Evolutionary conservation across 2,113 vertebrate genomes (phyloP).

Genomic region (Dasyurus viverrinus): DNA sequence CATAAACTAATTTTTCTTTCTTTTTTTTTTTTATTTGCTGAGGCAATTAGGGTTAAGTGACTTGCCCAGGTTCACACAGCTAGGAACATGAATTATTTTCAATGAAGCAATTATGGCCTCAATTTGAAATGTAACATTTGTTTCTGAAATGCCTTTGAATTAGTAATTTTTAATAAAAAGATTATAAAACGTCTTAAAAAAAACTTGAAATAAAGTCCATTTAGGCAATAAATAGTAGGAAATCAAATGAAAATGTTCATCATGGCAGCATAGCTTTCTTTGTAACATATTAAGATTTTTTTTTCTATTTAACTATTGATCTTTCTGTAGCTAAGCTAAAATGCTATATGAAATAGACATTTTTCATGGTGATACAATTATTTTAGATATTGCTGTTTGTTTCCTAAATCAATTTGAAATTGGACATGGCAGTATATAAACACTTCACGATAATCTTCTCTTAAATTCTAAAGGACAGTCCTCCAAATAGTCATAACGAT

Average conservation of each 20-base stretch:
- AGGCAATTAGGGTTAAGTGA: too few relatives aligned
- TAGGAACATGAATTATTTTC: slow-evolving; percentile 12
- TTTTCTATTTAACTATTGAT: slow-evolving; percentile 43
- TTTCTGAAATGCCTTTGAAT: slow-evolving; percentile 40
- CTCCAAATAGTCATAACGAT: too few relatives aligned
- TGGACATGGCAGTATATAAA: not conserved
- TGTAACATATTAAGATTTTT: slow-evolving; percentile 17
- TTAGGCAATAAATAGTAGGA: slow-evolving; percentile 2
- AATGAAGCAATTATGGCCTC: slow-evolving; percentile 48
- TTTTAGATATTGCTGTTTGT: not conserved
- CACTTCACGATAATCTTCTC: not conserved
- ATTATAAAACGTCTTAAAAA: slow-evolving; percentile 48
- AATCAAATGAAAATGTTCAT: slow-evolving; percentile 31
- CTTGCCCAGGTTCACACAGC: too few relatives aligned
- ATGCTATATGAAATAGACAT: slow-evolving; percentile 37
- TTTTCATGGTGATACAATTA: slow-evolving; percentile 18
- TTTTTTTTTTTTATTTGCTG: too few relatives aligned
- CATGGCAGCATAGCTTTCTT: not conserved
- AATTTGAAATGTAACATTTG: slow-evolving; percentile 43
- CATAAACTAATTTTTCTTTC: not conserved
- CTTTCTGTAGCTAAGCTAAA: slow-evolving; percentile 34
- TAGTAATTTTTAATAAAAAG: slow-evolving; percentile 50
- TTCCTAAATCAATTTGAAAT: not conserved
- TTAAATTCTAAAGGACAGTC: not conserved
- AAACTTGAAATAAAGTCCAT: slow-evolving; percentile 30